A percentile compares a stretch with the other conserved stretches of the same genome.
phyloP scores from a whole-genome alignment of 92 coral and sea anemone species.

The Metridium senile region DNA sequence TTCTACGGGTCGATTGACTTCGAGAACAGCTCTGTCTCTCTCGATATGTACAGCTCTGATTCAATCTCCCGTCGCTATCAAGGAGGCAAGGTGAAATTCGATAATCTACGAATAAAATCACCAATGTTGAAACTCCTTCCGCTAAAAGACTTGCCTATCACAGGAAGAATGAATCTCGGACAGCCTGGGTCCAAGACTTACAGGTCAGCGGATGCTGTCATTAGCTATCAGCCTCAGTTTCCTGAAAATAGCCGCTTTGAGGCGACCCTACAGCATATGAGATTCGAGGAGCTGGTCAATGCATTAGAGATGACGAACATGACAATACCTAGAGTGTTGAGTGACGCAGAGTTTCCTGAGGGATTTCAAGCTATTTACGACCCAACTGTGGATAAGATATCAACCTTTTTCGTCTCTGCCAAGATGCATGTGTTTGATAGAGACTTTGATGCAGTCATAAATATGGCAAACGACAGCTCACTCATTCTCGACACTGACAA shows the following conservation, averaged over 20 bases:
- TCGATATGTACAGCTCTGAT: constrained; percentile 84
- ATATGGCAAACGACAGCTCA: constrained; percentile 59
- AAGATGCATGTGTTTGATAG: constrained; percentile 69
- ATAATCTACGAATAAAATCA: constrained; percentile 65
- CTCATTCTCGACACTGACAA: constrained; percentile 62
- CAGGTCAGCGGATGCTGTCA: constrained; percentile 66
- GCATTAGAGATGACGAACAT: constrained; percentile 81
- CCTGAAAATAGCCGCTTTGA: constrained; percentile 74
- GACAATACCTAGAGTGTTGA: constrained; percentile 71
- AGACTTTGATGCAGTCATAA: constrained; percentile 64
- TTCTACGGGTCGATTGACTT: constrained; percentile 77
- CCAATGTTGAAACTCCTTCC: constrained; percentile 80
- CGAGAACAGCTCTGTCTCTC: constrained; percentile 63
- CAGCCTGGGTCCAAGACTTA: constrained; percentile 52
- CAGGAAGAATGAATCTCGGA: constrained; percentile 77
- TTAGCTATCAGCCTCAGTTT: constrained; percentile 65
- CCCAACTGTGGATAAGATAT: constrained; percentile 34
- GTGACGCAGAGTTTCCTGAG: constrained; percentile 67
- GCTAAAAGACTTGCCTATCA: constrained; percentile 63
- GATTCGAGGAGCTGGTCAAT: constrained; percentile 64
- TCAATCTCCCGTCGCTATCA: constrained; percentile 57
- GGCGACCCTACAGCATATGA: constrained; percentile 70
- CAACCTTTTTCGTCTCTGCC: constrained; percentile 65
- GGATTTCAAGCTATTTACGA: constrained; percentile 67
- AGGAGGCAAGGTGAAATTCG: constrained; percentile 74